These are phyloP conservation scores for Megaceryle torquata DNA, from an alignment of 2,113 vertebrate species.

Conservation along the genomic window DNA sequence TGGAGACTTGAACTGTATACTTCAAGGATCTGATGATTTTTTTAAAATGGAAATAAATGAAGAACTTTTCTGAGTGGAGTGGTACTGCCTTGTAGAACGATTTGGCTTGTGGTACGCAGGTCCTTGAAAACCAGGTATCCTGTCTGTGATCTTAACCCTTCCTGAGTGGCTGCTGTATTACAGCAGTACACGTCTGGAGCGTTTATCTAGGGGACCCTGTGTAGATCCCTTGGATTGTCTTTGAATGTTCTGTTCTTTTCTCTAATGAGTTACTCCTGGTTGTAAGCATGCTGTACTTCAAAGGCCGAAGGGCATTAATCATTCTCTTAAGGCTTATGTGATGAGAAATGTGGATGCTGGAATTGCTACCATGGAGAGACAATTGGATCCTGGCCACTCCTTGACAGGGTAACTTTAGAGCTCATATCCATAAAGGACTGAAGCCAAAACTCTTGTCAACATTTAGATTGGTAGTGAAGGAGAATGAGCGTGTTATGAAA, in stretches of 20 bases:
- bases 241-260: constrained; percentile 6
- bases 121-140: not conserved
- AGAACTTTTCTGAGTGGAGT: not conserved
- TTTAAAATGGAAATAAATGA: not conserved
- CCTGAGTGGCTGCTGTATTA: not conserved
- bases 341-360: not conserved
- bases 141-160: not conserved
- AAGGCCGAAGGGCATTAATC: not conserved
- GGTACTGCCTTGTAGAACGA: not conserved
- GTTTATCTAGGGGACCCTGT: not conserved
- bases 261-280: constrained; percentile 23
- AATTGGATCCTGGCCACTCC: constrained; percentile 8
- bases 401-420: constrained; percentile 1
- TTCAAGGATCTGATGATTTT: not conserved
- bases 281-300: constrained; percentile 23
- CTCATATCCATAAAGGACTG: not conserved
- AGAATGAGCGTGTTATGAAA: not conserved
- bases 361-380: not conserved
- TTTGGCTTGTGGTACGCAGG: not conserved
- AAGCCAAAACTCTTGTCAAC: constrained; percentile 42
- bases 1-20: not conserved
- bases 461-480: not conserved
- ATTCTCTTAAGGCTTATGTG: constrained; percentile 1
- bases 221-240: constrained; percentile 7
- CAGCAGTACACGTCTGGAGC: not conserved